phyloP scores from a whole-genome alignment of 1,140 invertebrate species.

The Lepidurus couesii region DNA sequence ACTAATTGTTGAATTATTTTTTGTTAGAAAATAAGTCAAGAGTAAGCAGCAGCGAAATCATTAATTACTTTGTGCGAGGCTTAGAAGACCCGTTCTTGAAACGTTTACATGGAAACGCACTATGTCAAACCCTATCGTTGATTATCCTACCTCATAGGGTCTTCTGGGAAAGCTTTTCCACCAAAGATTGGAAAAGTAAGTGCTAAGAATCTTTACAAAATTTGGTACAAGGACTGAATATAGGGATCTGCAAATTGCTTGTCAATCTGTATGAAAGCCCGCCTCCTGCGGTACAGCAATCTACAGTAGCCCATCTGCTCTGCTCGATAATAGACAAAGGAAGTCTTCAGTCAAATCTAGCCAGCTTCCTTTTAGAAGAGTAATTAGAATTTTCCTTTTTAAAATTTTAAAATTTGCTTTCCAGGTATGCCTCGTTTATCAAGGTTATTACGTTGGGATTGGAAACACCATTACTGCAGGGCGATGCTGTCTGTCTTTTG shows the following conservation, averaged over 20 bases:
- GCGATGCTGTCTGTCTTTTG: not conserved
- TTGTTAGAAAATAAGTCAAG: not conserved
- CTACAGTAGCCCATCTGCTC: not conserved
- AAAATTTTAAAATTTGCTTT: not conserved
- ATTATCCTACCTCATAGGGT: not conserved
- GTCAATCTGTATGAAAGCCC: not conserved
- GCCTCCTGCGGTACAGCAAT: not conserved
- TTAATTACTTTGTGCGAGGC: not conserved
- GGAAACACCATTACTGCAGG: not conserved
- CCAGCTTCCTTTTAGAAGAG: not conserved
- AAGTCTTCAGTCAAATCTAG: not conserved
- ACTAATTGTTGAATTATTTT: not conserved
- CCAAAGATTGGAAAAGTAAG: constrained; percentile 1
- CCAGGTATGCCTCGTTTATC: not conserved
- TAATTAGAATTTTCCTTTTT: not conserved
- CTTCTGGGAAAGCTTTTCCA: constrained; percentile 10
- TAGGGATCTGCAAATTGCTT: not conserved
- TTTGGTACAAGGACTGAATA: not conserved
- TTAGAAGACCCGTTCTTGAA: not conserved
- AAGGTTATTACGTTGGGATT: not conserved
- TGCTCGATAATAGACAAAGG: not conserved
- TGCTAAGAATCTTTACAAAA: not conserved
- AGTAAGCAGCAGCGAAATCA: not conserved
- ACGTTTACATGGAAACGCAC: not conserved
- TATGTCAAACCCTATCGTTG: not conserved